Percentiles rank a stretch among this genome's conserved stretches.
These are phyloP conservation scores for Regulus satrapa DNA, from an alignment of 2,113 vertebrate genomes.

Conservation along the genomic window DNA sequence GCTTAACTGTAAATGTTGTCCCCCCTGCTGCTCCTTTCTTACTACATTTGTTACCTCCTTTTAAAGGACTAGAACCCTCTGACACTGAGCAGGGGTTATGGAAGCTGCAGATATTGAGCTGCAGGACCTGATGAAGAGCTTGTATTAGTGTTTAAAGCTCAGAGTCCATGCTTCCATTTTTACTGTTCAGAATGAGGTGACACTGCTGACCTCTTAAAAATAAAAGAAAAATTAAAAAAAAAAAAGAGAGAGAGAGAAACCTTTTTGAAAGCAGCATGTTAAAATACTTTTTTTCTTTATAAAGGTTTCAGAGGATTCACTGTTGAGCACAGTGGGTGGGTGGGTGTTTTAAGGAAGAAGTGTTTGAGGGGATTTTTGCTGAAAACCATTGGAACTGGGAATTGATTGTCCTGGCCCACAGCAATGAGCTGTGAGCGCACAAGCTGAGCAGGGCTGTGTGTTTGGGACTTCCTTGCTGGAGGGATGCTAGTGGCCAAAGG, in stretches of 20 bases:
- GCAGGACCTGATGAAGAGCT: not conserved
- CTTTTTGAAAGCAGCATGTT: not conserved
- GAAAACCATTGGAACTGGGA: not conserved
- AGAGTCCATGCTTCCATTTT: not conserved
- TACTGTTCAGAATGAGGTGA: not conserved
- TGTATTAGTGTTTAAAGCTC: not conserved
- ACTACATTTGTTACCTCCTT: accelerated
- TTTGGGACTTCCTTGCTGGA: not conserved
- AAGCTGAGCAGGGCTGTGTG: not conserved
- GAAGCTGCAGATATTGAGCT: not conserved
- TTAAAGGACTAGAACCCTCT: not conserved
- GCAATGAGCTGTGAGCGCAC: not conserved
- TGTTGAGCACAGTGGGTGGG: not conserved
- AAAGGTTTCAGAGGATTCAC: not conserved
- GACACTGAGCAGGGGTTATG: accelerated
- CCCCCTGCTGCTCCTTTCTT: not conserved
- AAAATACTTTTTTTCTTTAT: not conserved
- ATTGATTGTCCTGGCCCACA: not conserved
- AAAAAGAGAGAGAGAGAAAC: accelerated
- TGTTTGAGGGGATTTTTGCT: not conserved
- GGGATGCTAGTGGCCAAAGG: not conserved
- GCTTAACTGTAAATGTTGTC: not conserved
- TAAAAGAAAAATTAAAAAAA: no score
- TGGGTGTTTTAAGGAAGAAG: not conserved
- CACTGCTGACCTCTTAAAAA: not conserved